Conservation (phyloP, 2,797 vertebrate genomes). For the Tokudaia tokunoshimensis region DNA sequence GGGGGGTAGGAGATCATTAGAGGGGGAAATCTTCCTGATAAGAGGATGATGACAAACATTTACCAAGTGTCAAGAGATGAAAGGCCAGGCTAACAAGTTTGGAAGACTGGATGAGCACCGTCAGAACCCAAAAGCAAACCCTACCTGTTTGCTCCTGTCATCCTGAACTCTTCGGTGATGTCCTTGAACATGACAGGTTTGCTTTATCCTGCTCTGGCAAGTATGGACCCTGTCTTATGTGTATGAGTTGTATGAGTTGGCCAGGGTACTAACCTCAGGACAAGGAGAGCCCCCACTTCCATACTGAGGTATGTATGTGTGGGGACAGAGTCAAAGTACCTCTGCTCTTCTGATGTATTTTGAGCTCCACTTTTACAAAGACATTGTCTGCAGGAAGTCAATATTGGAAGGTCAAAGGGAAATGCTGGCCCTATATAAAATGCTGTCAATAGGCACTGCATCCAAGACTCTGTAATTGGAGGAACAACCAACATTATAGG, state of each 20-base stretch:
- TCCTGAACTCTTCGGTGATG: neutral
- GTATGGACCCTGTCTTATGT: neutral
- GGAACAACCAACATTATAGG: neutral
- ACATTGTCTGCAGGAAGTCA: slow-evolving; percentile 12
- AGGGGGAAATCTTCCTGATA: neutral
- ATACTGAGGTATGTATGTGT: rapidly evolving
- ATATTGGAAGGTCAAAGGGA: neutral
- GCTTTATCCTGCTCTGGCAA: neutral
- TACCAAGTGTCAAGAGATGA: neutral
- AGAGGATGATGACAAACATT: neutral
- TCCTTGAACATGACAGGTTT: neutral
- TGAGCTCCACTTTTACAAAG: neutral
- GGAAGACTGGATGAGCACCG: too few species aligned
- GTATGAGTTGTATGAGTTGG: neutral
- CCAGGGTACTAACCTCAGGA: too few species aligned
- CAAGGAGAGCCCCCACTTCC: neutral
- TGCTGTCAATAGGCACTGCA: neutral
- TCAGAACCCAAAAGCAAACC: neutral
- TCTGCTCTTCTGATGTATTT: neutral
- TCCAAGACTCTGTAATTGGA: slow-evolving; percentile 7
- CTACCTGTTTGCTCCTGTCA: neutral
- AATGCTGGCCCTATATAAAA: neutral
- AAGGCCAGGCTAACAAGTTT: neutral
- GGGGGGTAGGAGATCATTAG: too few species aligned
- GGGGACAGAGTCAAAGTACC: neutral